Percentiles rank a stretch among this genome's conserved stretches.
phyloP scores from a whole-genome alignment of 2,113 vertebrate genomes.

The Aphelocoma coerulescens region DNA sequence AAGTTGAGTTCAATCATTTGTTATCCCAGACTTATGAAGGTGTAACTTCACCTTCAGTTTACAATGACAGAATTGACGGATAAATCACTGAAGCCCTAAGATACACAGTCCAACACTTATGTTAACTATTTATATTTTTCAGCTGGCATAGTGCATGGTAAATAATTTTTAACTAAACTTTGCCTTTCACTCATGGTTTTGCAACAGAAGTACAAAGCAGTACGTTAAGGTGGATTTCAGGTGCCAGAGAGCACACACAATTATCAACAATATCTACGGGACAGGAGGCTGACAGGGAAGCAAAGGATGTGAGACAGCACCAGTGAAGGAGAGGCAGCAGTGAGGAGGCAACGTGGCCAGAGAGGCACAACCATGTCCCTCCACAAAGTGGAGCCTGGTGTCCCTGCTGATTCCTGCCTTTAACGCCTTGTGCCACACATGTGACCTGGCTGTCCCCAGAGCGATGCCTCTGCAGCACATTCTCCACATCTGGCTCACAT shows the following conservation, averaged over 20 bases:
- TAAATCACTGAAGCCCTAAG: not conserved
- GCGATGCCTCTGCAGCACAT: not conserved
- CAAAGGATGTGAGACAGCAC: rapidly evolving
- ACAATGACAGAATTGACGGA: not conserved
- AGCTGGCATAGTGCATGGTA: not conserved
- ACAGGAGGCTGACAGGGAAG: not conserved
- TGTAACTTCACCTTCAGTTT: not conserved
- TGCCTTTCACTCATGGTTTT: not conserved
- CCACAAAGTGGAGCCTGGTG: not conserved
- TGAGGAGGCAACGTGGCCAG: not conserved
- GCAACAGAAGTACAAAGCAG: not conserved
- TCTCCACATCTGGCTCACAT: not conserved
- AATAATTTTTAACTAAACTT: not conserved
- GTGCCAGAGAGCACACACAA: rapidly evolving
- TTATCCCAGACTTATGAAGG: not conserved
- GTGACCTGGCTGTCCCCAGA: not conserved
- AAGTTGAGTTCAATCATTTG: not conserved
- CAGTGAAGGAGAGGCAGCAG: not conserved
- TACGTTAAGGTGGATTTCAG: rapidly evolving
- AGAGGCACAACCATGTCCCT: not conserved
- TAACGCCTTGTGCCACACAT: not conserved
- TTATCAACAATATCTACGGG: rapidly evolving
- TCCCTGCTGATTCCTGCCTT: rapidly evolving
- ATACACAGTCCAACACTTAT: not conserved
- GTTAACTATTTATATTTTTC: not conserved